phyloP scores from a whole-genome alignment of 1,140 invertebrate species.

The Halesus radiatus region DNA sequence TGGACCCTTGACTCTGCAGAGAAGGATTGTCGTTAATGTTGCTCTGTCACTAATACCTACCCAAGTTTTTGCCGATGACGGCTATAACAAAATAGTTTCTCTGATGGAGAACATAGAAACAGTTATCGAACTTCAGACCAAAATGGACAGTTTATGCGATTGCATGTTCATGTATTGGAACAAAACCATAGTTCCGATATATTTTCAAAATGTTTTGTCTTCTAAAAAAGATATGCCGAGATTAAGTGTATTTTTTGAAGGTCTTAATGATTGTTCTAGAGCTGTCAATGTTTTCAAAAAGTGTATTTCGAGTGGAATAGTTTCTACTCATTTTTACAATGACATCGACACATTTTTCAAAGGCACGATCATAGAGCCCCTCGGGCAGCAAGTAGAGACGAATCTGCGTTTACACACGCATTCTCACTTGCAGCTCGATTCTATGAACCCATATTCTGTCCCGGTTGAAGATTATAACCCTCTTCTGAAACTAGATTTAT shows the following conservation, averaged over 20 bases:
- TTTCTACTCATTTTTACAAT: slow-evolving; percentile 61
- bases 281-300: slow-evolving; percentile 62
- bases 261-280: slow-evolving; percentile 73
- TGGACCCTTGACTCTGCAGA: slow-evolving; percentile 77
- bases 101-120: slow-evolving; percentile 76
- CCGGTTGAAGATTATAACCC: slow-evolving; percentile 67
- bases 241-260: slow-evolving; percentile 77
- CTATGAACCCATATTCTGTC: slow-evolving; percentile 80
- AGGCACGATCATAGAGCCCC: slow-evolving; percentile 76
- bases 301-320: slow-evolving; percentile 58
- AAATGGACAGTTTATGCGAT: slow-evolving; percentile 76
- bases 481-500: slow-evolving; percentile 71
- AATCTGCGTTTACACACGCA: slow-evolving; percentile 92
- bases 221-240: slow-evolving; percentile 75
- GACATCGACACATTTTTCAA: slow-evolving; percentile 62
- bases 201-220: slow-evolving; percentile 80
- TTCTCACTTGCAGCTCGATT: slow-evolving; percentile 88
- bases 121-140: slow-evolving; percentile 74
- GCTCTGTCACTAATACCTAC: slow-evolving; percentile 78
- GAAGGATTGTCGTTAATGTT: slow-evolving; percentile 76
- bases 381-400: slow-evolving; percentile 91
- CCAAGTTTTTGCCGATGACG: slow-evolving; percentile 70
- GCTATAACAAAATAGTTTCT: slow-evolving; percentile 68
- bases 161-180: slow-evolving; percentile 89
- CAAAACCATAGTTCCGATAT: slow-evolving; percentile 81